These are phyloP conservation scores for Ginglymostoma cirratum DNA, from an alignment of 2,113 vertebrate genomes.

Conservation along the genomic window DNA sequence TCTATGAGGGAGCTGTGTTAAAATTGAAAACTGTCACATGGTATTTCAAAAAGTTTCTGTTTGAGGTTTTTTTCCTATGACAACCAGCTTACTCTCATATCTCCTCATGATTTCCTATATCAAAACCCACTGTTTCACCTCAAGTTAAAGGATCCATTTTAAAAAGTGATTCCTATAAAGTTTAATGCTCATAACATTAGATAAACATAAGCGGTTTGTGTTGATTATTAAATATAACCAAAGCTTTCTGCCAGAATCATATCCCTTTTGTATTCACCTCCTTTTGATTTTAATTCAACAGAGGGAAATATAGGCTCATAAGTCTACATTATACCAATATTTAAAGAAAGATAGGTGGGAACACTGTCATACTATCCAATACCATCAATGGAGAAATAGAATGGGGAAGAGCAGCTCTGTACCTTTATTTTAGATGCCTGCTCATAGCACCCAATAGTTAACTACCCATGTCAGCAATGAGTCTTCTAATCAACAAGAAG, in stretches of 20 bases:
- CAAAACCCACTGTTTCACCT: too few relatives aligned
- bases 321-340: not conserved
- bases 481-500: not conserved
- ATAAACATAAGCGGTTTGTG: not conserved
- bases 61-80: too few relatives aligned
- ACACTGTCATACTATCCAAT: not conserved
- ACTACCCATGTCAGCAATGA: too few relatives aligned
- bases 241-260: not conserved
- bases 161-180: too few relatives aligned
- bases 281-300: not conserved
- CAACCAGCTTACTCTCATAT: too few relatives aligned
- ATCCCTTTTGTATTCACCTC: not conserved
- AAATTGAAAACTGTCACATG: too few relatives aligned
- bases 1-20: too few relatives aligned
- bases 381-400: not conserved
- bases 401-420: not conserved
- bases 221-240: not conserved
- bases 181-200: too few relatives aligned
- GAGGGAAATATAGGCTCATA: not conserved
- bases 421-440: not conserved
- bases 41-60: too few relatives aligned
- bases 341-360: not conserved
- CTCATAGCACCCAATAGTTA: too few relatives aligned
- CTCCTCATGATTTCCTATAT: too few relatives aligned
- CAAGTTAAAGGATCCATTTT: too few relatives aligned